Conservation (phyloP, 2,888 invertebrate genomes). For the Adela reaumurella region DNA sequence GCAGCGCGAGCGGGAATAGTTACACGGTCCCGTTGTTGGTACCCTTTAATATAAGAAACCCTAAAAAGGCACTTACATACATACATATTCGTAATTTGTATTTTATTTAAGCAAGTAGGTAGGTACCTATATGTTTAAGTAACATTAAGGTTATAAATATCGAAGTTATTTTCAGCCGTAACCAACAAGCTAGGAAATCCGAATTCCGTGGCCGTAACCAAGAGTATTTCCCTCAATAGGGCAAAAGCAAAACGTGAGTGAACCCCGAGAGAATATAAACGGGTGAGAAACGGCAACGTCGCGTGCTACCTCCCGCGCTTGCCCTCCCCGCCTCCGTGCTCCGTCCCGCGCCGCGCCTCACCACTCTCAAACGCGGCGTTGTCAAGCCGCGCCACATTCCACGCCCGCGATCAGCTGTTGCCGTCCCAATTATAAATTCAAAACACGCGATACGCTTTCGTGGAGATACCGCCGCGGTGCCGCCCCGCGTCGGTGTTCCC, state of each 20-base stretch:
- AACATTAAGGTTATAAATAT: no score
- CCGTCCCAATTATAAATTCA: slow-evolving; percentile 37
- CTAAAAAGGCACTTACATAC: not conserved
- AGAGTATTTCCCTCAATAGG: not conserved
- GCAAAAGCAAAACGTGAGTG: not conserved
- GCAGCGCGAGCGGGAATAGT: no score
- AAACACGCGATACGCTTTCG: slow-evolving; percentile 24
- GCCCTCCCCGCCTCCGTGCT: not conserved
- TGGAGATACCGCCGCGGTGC: slow-evolving; percentile 29
- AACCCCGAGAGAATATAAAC: slow-evolving; percentile 1
- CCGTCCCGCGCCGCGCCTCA: not conserved
- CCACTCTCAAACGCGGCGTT: not conserved
- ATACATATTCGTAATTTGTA: no score
- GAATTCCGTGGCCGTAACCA: not conserved
- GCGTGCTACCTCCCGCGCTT: slow-evolving; percentile 13
- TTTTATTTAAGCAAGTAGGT: not conserved
- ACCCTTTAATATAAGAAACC: no score
- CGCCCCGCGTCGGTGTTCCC: slow-evolving; percentile 3
- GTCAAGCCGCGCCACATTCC: not conserved
- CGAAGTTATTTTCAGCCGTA: no score
- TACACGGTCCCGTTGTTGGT: no score
- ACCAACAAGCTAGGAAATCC: not conserved
- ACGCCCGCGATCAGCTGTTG: slow-evolving; percentile 41
- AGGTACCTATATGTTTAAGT: not conserved
- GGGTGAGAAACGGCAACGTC: slow-evolving; percentile 31